These are phyloP conservation scores for Ceuthmochares aereus DNA, from an alignment of 2,113 vertebrate species.

Conservation along the genomic window DNA sequence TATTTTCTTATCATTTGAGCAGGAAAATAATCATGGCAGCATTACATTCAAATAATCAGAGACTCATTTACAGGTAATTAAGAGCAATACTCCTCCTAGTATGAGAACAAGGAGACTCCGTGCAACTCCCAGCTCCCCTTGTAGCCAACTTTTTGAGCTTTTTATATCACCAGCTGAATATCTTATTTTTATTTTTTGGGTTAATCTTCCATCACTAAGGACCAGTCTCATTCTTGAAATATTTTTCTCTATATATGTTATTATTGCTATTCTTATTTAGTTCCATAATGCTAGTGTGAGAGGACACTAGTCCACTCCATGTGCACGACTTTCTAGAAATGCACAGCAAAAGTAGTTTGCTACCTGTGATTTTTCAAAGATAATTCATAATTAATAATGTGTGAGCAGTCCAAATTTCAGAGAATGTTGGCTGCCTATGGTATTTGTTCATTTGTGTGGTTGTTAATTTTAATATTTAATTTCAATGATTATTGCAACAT, in stretches of 20 bases:
- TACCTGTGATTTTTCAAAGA: neutral
- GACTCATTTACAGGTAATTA: neutral
- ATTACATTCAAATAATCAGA: neutral
- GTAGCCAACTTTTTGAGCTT: neutral
- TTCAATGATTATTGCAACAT: neutral
- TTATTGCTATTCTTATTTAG: neutral
- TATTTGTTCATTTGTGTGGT: neutral
- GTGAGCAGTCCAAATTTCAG: neutral
- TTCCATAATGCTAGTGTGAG: neutral
- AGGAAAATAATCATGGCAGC: neutral
- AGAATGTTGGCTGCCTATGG: neutral
- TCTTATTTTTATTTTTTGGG: neutral
- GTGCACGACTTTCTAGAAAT: neutral
- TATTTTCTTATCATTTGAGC: neutral
- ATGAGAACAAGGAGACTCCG: neutral
- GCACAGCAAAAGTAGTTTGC: neutral
- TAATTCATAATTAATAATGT: neutral
- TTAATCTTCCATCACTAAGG: neutral
- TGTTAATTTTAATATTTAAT: neutral
- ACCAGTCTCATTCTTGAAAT: neutral
- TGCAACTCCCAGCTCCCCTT: neutral
- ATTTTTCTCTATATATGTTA: neutral
- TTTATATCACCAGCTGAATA: neutral
- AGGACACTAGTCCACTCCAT: neutral
- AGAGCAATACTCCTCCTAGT: accelerated